A percentile compares a stretch with the other conserved stretches of the same genome.
Conservation (phyloP, 2,888 invertebrate genomes). For the Limnephilus lunatus region DNA sequence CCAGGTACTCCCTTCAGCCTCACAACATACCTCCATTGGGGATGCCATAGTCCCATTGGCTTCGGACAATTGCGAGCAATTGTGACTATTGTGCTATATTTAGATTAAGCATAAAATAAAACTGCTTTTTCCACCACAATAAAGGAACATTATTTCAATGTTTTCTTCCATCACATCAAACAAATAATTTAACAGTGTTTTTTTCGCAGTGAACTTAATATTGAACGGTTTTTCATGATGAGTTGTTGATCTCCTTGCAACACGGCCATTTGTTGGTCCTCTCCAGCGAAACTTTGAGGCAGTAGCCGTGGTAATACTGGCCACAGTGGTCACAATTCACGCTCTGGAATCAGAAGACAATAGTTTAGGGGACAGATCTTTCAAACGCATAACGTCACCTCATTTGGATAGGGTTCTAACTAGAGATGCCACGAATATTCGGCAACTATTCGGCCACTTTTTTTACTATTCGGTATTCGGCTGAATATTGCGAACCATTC, state of each 20-base stretch:
- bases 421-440: too few relatives aligned
- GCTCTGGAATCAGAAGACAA: slow-evolving; percentile 69
- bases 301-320: slow-evolving; percentile 72
- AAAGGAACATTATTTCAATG: too few relatives aligned
- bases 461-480: too few relatives aligned
- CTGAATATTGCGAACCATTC: too few relatives aligned
- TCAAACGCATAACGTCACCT: background rate
- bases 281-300: slow-evolving; percentile 71
- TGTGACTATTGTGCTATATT: background rate
- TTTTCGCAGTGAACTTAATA: background rate
- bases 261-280: slow-evolving; percentile 75
- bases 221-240: background rate
- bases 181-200: too few relatives aligned
- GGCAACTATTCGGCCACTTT: too few relatives aligned
- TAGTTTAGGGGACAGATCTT: background rate
- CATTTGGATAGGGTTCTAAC: too few relatives aligned
- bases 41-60: background rate
- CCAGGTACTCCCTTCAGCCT: background rate
- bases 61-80: background rate
- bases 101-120: too few relatives aligned
- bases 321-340: slow-evolving; percentile 73
- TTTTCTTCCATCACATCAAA: too few relatives aligned
- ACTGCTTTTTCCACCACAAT: too few relatives aligned
- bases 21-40: too few relatives aligned
- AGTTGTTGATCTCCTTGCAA: slow-evolving; percentile 69